phyloP scores from a whole-genome alignment of 1,140 invertebrate species.

The Venturia canescens region DNA sequence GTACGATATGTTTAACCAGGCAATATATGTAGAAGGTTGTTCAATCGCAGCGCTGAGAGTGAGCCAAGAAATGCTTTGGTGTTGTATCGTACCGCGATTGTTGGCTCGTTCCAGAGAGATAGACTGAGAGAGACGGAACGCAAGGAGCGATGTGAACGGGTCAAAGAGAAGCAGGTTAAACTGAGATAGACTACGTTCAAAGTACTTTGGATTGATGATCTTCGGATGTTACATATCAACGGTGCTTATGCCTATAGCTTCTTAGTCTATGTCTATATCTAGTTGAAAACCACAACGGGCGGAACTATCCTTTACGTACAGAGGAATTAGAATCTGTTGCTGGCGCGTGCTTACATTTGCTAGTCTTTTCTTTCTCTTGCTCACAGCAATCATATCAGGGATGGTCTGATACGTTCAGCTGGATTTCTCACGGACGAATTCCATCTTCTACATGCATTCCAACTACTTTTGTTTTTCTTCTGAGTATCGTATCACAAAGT shows the following conservation, averaged over 20 bases:
- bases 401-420: conserved; percentile 56
- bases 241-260: not conserved
- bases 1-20: not conserved
- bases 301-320: conserved; percentile 19
- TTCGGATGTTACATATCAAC: conserved; percentile 27
- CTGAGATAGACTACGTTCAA: conserved; percentile 22
- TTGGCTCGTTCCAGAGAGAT: not conserved
- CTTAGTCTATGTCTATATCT: not conserved
- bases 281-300: not conserved
- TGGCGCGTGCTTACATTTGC: conserved; percentile 24
- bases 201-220: conserved; percentile 12
- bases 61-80: conserved; percentile 12
- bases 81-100: conserved; percentile 13
- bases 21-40: conserved; percentile 16
- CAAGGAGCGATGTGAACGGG: not conserved
- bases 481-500: too few species aligned
- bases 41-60: conserved; percentile 4
- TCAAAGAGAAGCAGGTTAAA: not conserved
- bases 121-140: not conserved
- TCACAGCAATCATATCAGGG: not conserved
- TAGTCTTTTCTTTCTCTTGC: conserved; percentile 3
- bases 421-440: too few species aligned
- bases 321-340: conserved; percentile 63
- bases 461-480: too few species aligned
- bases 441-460: too few species aligned